Evolutionary conservation across 1,140 invertebrate species (phyloP).

Genomic region (Nylanderia fulva): DNA sequence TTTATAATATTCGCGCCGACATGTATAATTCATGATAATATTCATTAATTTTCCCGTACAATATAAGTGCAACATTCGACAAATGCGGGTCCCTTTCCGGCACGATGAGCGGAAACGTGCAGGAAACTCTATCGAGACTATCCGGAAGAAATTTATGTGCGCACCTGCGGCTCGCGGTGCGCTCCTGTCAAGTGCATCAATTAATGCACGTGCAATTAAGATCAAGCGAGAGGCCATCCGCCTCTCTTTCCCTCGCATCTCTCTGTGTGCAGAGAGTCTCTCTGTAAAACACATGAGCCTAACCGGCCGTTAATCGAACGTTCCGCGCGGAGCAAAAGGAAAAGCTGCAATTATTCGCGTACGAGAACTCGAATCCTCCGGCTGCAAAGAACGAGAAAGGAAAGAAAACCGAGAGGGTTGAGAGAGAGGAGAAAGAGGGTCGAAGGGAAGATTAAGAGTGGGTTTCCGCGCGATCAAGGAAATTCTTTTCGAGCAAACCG

Average conservation of each 20-base stretch:
- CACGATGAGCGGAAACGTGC: slow-evolving; percentile 29
- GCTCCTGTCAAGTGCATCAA: slow-evolving; percentile 36
- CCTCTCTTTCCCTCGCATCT: not conserved
- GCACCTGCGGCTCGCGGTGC: slow-evolving; percentile 37
- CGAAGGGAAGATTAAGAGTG: slow-evolving; percentile 43
- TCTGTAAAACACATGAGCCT: slow-evolving; percentile 50
- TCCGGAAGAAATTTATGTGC: slow-evolving; percentile 55
- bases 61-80: slow-evolving; percentile 36
- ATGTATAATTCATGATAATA: slow-evolving; percentile 33
- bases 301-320: slow-evolving; percentile 55
- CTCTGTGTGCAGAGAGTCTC: not conserved
- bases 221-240: slow-evolving; percentile 30
- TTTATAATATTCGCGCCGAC: slow-evolving; percentile 11
- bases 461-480: slow-evolving; percentile 8
- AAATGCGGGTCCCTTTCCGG: slow-evolving; percentile 35
- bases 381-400: slow-evolving; percentile 24
- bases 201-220: slow-evolving; percentile 59
- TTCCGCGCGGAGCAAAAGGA: slow-evolving; percentile 22
- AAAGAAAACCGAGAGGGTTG: slow-evolving; percentile 14
- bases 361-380: slow-evolving; percentile 41
- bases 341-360: slow-evolving; percentile 60
- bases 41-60: slow-evolving; percentile 33
- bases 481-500: not conserved
- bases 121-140: slow-evolving; percentile 43
- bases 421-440: slow-evolving; percentile 37